Conservation (phyloP, 2,797 vertebrate species). For the Platalea minor region DNA sequence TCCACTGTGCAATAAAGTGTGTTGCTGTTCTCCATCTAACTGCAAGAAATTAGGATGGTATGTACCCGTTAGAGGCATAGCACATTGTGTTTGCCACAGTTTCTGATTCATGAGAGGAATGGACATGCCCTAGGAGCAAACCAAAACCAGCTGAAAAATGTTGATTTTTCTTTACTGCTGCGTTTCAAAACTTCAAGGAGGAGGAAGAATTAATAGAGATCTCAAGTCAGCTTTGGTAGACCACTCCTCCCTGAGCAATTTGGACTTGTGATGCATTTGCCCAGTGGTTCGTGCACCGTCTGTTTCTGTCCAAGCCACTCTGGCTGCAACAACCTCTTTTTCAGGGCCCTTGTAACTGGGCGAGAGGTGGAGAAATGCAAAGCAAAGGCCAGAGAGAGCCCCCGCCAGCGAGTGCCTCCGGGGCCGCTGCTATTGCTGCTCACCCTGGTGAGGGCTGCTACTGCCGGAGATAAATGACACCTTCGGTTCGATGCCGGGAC, state of each 20-base stretch:
- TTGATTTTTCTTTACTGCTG: not conserved
- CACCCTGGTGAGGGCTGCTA: not conserved
- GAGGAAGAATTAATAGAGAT: not conserved
- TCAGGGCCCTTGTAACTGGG: not conserved
- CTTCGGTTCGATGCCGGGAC: not conserved
- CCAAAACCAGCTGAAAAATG: constrained; percentile 2
- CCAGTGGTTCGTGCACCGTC: not conserved
- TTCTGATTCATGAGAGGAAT: constrained; percentile 13
- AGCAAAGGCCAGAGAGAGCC: not conserved
- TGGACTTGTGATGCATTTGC: not conserved
- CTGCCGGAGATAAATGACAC: not conserved
- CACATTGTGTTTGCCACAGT: constrained; percentile 20
- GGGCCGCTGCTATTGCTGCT: not conserved
- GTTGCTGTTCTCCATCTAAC: constrained; percentile 36
- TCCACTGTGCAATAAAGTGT: not conserved
- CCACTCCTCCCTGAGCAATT: not conserved
- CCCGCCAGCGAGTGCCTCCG: accelerated
- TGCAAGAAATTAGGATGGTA: constrained; percentile 22
- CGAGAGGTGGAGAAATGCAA: not conserved
- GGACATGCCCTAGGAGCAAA: constrained; percentile 6
- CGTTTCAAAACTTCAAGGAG: not conserved
- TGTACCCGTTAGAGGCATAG: not conserved
- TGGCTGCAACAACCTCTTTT: not conserved
- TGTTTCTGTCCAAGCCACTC: not conserved
- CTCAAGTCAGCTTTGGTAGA: not conserved